Evolutionary conservation across 2,888 invertebrate genomes (phyloP).

Genomic region (Philonicus albiceps): DNA sequence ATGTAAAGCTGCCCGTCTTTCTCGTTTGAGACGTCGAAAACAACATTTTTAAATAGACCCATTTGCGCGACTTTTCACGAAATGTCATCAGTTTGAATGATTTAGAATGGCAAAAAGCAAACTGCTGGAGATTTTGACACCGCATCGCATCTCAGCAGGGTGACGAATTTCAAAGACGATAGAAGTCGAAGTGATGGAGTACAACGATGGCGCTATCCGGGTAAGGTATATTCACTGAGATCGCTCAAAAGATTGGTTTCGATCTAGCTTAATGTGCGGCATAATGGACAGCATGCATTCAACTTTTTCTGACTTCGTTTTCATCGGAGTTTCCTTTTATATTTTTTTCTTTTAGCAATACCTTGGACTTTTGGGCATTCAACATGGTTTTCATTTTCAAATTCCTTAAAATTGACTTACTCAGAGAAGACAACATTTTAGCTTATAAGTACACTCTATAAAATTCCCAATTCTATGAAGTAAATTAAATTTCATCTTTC

Average conservation of each 20-base stretch:
- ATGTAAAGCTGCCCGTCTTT: not conserved
- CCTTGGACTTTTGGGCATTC: not conserved
- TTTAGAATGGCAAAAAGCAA: not conserved
- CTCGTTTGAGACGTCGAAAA: not conserved
- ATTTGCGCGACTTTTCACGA: constrained; percentile 13
- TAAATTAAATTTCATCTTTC: too few species aligned
- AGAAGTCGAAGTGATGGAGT: not conserved
- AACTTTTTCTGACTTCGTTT: not conserved
- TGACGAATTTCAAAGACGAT: not conserved
- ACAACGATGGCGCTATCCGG: not conserved
- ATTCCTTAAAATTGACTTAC: not conserved
- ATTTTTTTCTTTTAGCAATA: not conserved
- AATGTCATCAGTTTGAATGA: constrained; percentile 18
- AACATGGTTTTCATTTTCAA: not conserved
- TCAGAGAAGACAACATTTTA: too few species aligned
- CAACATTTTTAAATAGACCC: not conserved
- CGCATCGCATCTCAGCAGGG: not conserved
- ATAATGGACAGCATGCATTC: not conserved
- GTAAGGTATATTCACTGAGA: not conserved
- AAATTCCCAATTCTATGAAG: too few species aligned
- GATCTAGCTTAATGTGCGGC: not conserved
- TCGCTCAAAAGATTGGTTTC: not conserved
- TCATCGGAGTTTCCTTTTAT: not conserved
- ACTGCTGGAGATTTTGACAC: not conserved
- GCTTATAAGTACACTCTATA: too few species aligned